Percentiles rank a stretch among this genome's conserved stretches.
Evolutionary conservation across 1,140 invertebrate genomes (phyloP).

Genomic region (Drosophila tani): DNA sequence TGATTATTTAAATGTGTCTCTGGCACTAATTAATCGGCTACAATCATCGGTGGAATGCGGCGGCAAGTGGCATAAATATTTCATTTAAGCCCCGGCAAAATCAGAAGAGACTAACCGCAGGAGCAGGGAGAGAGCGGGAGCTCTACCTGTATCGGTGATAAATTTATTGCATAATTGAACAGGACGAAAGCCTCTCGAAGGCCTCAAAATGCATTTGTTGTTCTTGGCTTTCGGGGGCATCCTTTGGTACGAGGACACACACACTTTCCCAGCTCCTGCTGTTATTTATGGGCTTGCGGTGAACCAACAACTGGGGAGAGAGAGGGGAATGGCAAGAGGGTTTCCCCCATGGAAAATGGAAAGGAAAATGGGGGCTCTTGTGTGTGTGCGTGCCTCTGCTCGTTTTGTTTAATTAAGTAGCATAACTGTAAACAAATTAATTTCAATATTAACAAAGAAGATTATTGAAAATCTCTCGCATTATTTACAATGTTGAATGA

Average conservation of each 20-base stretch:
- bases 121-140: background rate
- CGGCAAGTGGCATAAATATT: conserved; percentile 58
- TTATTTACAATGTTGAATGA: conserved; percentile 82
- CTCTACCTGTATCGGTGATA: conserved; percentile 62
- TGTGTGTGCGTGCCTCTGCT: conserved; percentile 17
- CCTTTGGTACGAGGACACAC: conserved; percentile 15
- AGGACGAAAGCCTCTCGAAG: conserved; percentile 67
- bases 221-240: conserved; percentile 14
- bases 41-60: conserved; percentile 40
- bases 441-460: conserved; percentile 84
- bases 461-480: conserved; percentile 83
- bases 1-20: conserved; percentile 71
- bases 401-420: conserved; percentile 82
- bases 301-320: conserved; percentile 31
- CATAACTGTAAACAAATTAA: conserved; percentile 84
- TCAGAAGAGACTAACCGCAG: conserved; percentile 33
- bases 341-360: background rate
- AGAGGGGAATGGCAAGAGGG: no score
- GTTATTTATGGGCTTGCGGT: conserved; percentile 76
- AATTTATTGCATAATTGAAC: conserved; percentile 83
- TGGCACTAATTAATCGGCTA: conserved; percentile 63
- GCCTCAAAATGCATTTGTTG: conserved; percentile 66
- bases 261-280: conserved; percentile 31
- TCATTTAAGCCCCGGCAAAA: conserved; percentile 40
- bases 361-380: conserved; percentile 7